phyloP scores from a whole-genome alignment of 2,888 invertebrate species.

The Hyalella azteca region DNA sequence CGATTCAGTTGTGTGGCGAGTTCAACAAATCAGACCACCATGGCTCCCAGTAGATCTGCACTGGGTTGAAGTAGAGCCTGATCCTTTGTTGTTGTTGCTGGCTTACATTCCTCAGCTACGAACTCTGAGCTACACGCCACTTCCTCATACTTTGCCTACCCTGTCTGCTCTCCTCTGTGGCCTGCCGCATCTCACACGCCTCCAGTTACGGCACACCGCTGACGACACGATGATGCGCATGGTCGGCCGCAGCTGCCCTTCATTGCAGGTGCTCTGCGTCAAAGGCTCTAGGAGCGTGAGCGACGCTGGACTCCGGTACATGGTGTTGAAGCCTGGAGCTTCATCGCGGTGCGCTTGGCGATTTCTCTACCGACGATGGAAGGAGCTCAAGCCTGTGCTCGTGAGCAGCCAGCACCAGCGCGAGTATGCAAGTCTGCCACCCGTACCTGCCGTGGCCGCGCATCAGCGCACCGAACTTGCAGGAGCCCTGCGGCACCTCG shows the following conservation, averaged over 20 bases:
- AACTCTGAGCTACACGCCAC: slow-evolving; percentile 49
- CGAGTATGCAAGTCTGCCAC: slow-evolving; percentile 41
- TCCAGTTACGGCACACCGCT: slow-evolving; percentile 47
- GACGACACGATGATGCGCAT: slow-evolving; percentile 48
- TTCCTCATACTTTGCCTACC: slow-evolving; percentile 44
- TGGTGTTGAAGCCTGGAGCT: slow-evolving; percentile 48
- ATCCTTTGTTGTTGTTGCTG: slow-evolving; percentile 50
- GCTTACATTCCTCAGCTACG: slow-evolving; percentile 39
- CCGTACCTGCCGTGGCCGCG: slow-evolving; percentile 39
- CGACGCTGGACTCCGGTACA: slow-evolving; percentile 48
- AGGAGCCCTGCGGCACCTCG: slow-evolving; percentile 44
- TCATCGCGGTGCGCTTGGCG: slow-evolving; percentile 51
- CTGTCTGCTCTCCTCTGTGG: slow-evolving; percentile 39
- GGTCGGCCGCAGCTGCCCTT: slow-evolving; percentile 48
- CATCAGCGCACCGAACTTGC: slow-evolving; percentile 45
- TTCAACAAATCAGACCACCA: slow-evolving; percentile 42
- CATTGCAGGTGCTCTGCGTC: slow-evolving; percentile 43
- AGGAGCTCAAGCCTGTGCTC: slow-evolving; percentile 42
- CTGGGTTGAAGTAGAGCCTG: slow-evolving; percentile 54
- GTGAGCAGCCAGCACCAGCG: slow-evolving; percentile 39
- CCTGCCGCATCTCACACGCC: slow-evolving; percentile 44
- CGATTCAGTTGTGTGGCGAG: not conserved
- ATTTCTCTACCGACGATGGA: slow-evolving; percentile 53
- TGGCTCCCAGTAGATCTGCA: slow-evolving; percentile 56
- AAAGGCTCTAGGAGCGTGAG: slow-evolving; percentile 51